Conservation (phyloP, 2,113 vertebrate species). For the Ranitomeya variabilis region DNA sequence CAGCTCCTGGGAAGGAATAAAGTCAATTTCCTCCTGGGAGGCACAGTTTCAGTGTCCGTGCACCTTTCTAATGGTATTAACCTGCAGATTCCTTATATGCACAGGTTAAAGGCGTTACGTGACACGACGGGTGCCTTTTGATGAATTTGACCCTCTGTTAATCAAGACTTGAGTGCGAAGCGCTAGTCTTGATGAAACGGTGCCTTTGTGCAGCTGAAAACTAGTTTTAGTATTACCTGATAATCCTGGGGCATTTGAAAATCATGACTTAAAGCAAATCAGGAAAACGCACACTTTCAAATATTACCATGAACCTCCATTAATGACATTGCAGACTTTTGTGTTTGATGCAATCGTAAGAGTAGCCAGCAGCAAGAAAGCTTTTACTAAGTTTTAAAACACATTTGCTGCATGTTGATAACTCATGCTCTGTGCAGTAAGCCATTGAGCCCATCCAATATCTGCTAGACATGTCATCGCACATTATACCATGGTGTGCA, state of each 20-base stretch:
- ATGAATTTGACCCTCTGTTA: too few species aligned
- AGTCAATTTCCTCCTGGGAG: too few species aligned
- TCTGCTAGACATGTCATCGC: neutral
- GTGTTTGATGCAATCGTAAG: neutral
- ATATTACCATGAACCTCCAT: neutral
- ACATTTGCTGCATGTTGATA: neutral
- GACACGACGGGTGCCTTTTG: too few species aligned
- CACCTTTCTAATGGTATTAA: too few species aligned
- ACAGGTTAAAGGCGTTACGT: too few species aligned
- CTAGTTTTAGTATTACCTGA: neutral
- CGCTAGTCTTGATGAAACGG: too few species aligned
- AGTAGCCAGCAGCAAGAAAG: slow-evolving; percentile 21
- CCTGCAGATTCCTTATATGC: too few species aligned
- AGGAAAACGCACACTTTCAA: neutral
- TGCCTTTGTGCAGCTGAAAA: neutral
- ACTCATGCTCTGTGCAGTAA: neutral
- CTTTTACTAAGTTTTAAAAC: neutral
- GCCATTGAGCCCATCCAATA: neutral
- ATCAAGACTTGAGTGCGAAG: too few species aligned
- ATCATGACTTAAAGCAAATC: neutral
- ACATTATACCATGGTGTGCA: neutral
- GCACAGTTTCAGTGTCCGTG: too few species aligned
- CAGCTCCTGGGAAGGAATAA: too few species aligned
- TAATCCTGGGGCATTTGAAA: neutral
- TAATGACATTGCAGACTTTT: neutral